These are phyloP conservation scores for Lasiurus cinereus DNA, from an alignment of 2,113 vertebrate species.

Conservation along the genomic window DNA sequence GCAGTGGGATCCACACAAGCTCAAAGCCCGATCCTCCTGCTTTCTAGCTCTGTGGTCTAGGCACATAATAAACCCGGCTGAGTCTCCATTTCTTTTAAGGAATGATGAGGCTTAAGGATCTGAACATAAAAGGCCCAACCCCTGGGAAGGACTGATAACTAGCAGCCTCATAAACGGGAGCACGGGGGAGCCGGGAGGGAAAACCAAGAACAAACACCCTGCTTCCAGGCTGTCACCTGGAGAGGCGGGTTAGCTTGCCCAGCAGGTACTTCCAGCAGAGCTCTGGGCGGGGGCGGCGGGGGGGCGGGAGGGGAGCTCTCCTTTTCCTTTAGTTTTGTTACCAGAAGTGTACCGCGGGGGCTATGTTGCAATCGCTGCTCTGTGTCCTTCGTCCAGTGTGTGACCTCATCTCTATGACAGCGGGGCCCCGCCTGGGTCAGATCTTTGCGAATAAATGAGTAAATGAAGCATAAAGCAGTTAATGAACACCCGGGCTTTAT, in stretches of 20 bases:
- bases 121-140: background rate
- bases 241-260: background rate
- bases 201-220: background rate
- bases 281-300: background rate
- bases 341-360: background rate
- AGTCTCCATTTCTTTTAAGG: background rate
- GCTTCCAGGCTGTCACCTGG: background rate
- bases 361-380: background rate
- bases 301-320: background rate
- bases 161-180: background rate
- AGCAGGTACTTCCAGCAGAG: background rate
- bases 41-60: background rate
- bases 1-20: background rate
- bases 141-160: background rate
- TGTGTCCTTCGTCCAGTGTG: background rate
- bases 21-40: background rate
- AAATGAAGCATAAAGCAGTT: background rate
- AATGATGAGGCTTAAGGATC: background rate
- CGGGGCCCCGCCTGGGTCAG: background rate
- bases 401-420: background rate
- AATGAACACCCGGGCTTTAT: background rate
- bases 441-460: background rate
- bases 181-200: background rate
- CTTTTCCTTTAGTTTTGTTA: background rate
- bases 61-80: background rate